phyloP scores from a whole-genome alignment of 2,113 vertebrate species.

The Copsychus sechellarum region DNA sequence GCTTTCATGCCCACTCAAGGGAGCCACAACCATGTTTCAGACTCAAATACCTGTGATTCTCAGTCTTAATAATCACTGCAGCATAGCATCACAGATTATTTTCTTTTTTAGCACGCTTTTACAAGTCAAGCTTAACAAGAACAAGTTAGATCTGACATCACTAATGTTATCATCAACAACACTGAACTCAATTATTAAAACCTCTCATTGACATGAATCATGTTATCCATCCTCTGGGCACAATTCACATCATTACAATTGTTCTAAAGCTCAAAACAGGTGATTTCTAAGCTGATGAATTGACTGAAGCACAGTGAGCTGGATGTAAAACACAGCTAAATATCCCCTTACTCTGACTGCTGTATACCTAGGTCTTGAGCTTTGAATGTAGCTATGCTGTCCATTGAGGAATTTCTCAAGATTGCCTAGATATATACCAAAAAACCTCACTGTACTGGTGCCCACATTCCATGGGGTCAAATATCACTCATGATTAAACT shows the following conservation, averaged over 20 bases:
- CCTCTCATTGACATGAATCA: not conserved
- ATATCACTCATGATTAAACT: not conserved
- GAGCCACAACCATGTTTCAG: not conserved
- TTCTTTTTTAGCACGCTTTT: not conserved
- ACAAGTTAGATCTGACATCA: not conserved
- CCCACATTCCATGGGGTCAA: not conserved
- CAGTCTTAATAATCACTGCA: conserved; percentile 22
- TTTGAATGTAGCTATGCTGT: not conserved
- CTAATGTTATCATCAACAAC: not conserved
- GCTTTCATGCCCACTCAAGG: not conserved
- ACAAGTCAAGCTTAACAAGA: not conserved
- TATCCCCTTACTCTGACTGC: not conserved
- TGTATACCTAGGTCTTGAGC: not conserved
- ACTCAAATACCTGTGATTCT: conserved; percentile 5
- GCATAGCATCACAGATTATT: not conserved
- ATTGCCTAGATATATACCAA: not conserved
- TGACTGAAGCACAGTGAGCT: not conserved
- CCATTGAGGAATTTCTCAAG: not conserved
- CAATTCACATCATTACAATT: not conserved
- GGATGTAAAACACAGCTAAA: not conserved
- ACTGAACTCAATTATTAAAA: conserved; percentile 7
- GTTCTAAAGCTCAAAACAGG: not conserved
- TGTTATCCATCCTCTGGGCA: not conserved
- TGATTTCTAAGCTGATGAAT: not conserved
- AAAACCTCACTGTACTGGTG: not conserved